A percentile compares a stretch with the other conserved stretches of the same genome.
Evolutionary conservation across 2,888 invertebrate genomes (phyloP).

Genomic region (Epistrophe eligans): DNA sequence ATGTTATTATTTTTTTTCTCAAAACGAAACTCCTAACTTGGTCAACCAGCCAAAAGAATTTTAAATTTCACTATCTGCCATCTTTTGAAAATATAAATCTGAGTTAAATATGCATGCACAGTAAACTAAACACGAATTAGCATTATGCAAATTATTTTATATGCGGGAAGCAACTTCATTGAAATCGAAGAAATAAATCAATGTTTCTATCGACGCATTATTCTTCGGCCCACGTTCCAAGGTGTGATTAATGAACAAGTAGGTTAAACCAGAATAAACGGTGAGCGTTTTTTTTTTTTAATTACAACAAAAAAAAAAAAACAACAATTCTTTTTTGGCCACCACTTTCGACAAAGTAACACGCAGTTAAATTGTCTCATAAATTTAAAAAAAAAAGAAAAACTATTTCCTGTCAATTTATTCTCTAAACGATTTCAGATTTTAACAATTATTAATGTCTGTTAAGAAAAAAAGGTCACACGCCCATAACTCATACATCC

Average conservation of each 20-base stretch:
- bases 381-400: conserved; percentile 26
- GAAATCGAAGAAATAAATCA: conserved; percentile 62
- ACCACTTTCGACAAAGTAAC: conserved; percentile 20
- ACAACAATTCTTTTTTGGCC: not conserved
- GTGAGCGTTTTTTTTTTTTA: conserved; percentile 27
- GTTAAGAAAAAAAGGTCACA: conserved; percentile 42
- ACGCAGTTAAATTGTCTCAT: not conserved
- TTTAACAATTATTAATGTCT: conserved; percentile 22
- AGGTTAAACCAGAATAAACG: conserved; percentile 46
- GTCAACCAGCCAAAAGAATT: conserved; percentile 11
- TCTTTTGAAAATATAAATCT: conserved; percentile 11
- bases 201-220: conserved; percentile 24
- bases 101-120: conserved; percentile 35
- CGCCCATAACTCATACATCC: conserved; percentile 60
- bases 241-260: conserved; percentile 70
- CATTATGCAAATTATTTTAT: conserved; percentile 64
- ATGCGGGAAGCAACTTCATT: conserved; percentile 52
- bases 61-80: conserved; percentile 30
- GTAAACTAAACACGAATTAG: conserved; percentile 51
- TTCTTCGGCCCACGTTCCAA: conserved; percentile 33
- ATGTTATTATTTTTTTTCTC: not conserved
- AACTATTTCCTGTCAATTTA: conserved; percentile 12
- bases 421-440: conserved; percentile 13
- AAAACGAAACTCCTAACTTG: conserved; percentile 4
- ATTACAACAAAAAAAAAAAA: not conserved